Evolutionary conservation across 2,888 invertebrate genomes (phyloP).

Genomic region (Pseudococcus longispinus): DNA sequence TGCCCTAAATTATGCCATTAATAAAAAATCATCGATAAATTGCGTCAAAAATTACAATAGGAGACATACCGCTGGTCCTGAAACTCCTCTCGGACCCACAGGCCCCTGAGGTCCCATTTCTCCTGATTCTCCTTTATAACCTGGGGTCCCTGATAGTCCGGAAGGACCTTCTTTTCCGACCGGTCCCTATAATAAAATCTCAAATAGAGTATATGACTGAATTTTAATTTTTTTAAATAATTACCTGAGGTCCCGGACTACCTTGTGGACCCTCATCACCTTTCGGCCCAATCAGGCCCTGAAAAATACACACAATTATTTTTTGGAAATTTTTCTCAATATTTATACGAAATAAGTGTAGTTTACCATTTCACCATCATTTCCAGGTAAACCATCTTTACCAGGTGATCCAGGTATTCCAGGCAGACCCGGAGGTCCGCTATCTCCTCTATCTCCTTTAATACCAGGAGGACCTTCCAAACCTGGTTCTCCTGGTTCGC

Average conservation of each 20-base stretch:
- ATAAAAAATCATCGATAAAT: background rate
- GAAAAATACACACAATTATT: slow-evolving; percentile 38
- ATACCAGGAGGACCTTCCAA: slow-evolving; percentile 3
- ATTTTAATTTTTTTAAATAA: background rate
- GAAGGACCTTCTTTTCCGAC: slow-evolving; percentile 34
- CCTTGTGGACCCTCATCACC: slow-evolving; percentile 43
- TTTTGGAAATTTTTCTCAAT: background rate
- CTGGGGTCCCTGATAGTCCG: background rate
- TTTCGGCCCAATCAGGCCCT: slow-evolving; percentile 62
- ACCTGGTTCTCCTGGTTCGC: slow-evolving; percentile 34
- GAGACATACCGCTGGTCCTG: slow-evolving; percentile 11
- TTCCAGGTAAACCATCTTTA: slow-evolving; percentile 55
- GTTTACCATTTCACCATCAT: slow-evolving; percentile 35
- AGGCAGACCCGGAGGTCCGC: slow-evolving; percentile 64
- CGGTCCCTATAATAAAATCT: background rate
- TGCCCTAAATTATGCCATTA: background rate
- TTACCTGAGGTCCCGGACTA: slow-evolving; percentile 24
- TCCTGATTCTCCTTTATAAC: slow-evolving; percentile 40
- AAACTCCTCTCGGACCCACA: slow-evolving; percentile 34
- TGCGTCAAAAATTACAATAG: background rate
- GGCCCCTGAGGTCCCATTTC: slow-evolving; percentile 37
- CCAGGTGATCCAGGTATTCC: slow-evolving; percentile 62
- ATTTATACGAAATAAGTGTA: background rate
- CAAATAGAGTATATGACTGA: background rate
- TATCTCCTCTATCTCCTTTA: slow-evolving; percentile 41